These are phyloP conservation scores for Rhabditophanes sp. DNA, from an alignment of 2,888 invertebrate genomes.

Conservation along the genomic window DNA sequence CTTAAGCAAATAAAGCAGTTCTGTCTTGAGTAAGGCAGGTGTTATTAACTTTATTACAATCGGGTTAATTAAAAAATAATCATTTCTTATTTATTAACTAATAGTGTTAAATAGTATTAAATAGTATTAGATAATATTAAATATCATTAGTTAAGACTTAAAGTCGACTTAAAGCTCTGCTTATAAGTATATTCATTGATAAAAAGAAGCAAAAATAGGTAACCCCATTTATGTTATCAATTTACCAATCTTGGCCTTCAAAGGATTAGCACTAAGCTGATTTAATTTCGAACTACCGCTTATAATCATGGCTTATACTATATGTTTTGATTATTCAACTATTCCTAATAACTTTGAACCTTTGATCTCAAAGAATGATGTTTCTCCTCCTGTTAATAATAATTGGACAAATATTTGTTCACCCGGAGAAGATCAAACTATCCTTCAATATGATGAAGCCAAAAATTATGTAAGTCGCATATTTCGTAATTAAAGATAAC, in stretches of 20 bases:
- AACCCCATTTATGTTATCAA: constrained; percentile 1
- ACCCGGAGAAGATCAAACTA: neutral
- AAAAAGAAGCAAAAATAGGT: neutral
- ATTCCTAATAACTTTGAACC: no score
- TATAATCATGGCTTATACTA: neutral
- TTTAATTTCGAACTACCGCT: neutral
- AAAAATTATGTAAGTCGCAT: constrained; percentile 1
- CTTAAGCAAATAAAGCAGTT: no score
- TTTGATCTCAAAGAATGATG: neutral
- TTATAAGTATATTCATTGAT: no score
- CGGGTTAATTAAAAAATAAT: no score
- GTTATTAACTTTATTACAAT: no score
- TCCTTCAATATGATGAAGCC: constrained; percentile 4
- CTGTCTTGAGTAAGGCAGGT: no score
- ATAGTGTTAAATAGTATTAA: no score
- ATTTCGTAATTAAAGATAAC: neutral
- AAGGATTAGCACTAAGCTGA: neutral
- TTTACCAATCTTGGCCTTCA: constrained; percentile 1
- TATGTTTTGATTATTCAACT: no score
- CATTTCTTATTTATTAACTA: no score
- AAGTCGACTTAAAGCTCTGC: no score
- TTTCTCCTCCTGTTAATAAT: neutral
- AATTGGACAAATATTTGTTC: constrained; percentile 3
- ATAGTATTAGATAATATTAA: no score
- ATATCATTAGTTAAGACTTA: no score